phyloP scores from a whole-genome alignment of 2,113 vertebrate species.

The Chascanopsetta lugubris region DNA sequence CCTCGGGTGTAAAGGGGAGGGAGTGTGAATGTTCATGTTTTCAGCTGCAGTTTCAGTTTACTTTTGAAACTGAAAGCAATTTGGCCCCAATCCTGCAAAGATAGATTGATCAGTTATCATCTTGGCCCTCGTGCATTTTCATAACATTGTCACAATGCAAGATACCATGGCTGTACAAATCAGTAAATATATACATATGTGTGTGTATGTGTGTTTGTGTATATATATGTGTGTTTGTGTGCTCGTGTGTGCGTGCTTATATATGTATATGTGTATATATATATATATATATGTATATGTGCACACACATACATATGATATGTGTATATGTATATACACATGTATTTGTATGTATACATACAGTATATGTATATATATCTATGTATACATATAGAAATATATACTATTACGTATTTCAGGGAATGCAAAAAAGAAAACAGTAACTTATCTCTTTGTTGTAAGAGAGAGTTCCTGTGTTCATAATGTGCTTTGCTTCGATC shows the following conservation, averaged over 20 bases:
- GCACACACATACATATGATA: constrained; percentile 62
- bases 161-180: constrained; percentile 80
- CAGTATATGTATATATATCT: not conserved
- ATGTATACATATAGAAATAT: constrained; percentile 51
- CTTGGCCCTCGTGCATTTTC: constrained; percentile 74
- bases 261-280: constrained; percentile 32
- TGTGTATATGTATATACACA: not conserved
- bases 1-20: not conserved
- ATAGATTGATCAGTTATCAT: constrained; percentile 51
- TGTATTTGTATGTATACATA: constrained; percentile 20
- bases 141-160: constrained; percentile 82
- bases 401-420: constrained; percentile 83
- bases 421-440: constrained; percentile 86
- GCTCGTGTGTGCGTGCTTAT: no score
- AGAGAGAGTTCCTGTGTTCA: constrained; percentile 85
- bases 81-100: constrained; percentile 47
- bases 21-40: constrained; percentile 19
- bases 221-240: not conserved
- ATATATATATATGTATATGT: not conserved
- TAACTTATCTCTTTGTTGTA: constrained; percentile 72
- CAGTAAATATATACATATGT: constrained; percentile 68
- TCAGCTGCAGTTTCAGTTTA: constrained; percentile 17
- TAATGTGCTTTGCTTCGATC: constrained; percentile 88
- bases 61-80: constrained; percentile 20
- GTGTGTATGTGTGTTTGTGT: not conserved